phyloP scores from a whole-genome alignment of 2,888 invertebrate genomes.

The Gymnocheta viridis region DNA sequence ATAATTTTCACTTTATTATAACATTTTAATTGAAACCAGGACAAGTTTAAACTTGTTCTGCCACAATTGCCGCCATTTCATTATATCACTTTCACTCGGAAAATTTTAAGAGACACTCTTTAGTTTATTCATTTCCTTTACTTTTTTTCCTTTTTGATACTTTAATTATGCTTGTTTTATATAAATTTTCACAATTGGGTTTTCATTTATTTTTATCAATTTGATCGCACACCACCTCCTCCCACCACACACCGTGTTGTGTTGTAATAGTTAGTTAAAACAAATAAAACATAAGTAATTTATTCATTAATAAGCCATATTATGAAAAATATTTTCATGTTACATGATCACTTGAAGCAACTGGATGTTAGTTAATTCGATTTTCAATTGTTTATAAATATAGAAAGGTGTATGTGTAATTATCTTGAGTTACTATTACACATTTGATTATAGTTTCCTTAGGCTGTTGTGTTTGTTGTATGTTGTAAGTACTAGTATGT shows the following conservation, averaged over 20 bases:
- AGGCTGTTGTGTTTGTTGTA: background rate
- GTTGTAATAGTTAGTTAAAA: background rate
- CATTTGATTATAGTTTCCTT: constrained; percentile 11
- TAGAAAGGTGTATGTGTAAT: background rate
- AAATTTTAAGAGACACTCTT: background rate
- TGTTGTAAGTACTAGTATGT: constrained; percentile 1
- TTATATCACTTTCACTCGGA: constrained; percentile 70
- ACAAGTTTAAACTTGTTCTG: constrained; percentile 46
- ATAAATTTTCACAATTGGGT: background rate
- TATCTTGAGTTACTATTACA: constrained; percentile 47
- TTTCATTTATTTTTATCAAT: background rate
- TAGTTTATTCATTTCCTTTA: background rate
- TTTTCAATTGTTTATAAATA: constrained; percentile 5
- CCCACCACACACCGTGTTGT: background rate
- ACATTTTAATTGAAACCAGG: constrained; percentile 34
- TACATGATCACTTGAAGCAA: constrained; percentile 55
- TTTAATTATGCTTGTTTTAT: background rate
- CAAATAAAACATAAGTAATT: background rate
- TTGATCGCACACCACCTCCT: constrained; percentile 1
- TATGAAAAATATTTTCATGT: constrained; percentile 35
- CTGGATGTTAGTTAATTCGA: background rate
- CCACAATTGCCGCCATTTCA: constrained; percentile 14
- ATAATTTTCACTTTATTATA: constrained; percentile 36
- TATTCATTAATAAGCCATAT: background rate
- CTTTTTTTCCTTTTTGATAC: background rate